Evolutionary conservation across 2,888 invertebrate genomes (phyloP).

Genomic region (Melikaiella ostensackeni): DNA sequence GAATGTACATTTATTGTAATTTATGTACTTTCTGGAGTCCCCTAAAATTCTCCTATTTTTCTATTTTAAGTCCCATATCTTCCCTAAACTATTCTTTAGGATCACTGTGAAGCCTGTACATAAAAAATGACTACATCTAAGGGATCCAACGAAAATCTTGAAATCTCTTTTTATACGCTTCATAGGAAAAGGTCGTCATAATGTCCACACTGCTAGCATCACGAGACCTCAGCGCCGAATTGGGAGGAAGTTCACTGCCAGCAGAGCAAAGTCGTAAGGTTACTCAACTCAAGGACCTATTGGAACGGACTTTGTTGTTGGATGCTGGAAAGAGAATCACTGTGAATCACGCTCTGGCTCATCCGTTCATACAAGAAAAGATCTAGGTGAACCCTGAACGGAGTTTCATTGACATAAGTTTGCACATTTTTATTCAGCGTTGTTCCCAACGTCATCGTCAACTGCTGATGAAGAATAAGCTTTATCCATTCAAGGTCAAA

Average conservation of each 20-base stretch:
- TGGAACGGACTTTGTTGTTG: constrained; percentile 94
- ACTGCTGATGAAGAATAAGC: constrained; percentile 20
- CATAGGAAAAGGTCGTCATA: constrained; percentile 98
- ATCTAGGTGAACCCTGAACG: constrained; percentile 79
- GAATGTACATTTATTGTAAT: no score
- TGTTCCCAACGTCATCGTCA: constrained; percentile 15
- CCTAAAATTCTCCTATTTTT: no score
- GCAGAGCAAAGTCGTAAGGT: constrained; percentile 95
- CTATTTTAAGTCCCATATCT: no score
- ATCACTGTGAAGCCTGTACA: no score
- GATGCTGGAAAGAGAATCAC: constrained; percentile 95
- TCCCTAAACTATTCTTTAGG: no score
- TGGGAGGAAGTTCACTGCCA: constrained; percentile 91
- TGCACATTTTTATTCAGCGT: constrained; percentile 22
- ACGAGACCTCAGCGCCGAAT: constrained; percentile 91
- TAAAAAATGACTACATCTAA: no score
- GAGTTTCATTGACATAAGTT: constrained; percentile 26
- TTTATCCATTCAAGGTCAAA: constrained; percentile 9
- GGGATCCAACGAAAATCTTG: not conserved
- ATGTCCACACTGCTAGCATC: constrained; percentile 93
- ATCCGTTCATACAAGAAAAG: constrained; percentile 97
- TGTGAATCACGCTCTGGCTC: constrained; percentile 95
- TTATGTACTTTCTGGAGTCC: no score
- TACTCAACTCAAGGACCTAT: constrained; percentile 92
- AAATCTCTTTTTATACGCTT: constrained; percentile 51